Evolutionary conservation across 2,113 vertebrate genomes (phyloP), one percentile per base, ranked within the genome.

Genomic region (Neoarius graeffei): DNA sequence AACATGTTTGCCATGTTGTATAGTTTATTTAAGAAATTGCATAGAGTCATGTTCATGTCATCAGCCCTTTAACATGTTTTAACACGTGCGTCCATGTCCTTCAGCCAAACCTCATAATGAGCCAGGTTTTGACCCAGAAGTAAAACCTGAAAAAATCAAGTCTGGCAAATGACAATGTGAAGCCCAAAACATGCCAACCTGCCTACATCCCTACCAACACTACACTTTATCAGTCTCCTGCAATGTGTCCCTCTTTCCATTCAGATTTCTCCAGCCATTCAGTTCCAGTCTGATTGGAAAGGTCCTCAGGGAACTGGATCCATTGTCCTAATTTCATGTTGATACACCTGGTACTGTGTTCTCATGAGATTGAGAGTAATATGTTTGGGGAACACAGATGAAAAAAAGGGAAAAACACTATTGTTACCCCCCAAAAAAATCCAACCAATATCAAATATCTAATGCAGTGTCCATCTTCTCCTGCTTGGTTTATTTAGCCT

Each of bases 301-400:
- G 84, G 71, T 81, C 89, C 56, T 20, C 14, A 5, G 83, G 76
- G 89, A 81, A 11, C 17, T 54, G 48, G 11, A 81, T 62, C 48
- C 64, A 71, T 66, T 86, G 85, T 86, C 85, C 56, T 86, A 81
- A 74, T 64, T 74, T 48, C 30, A 42, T 88, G 87, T 80, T 73
- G 84, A 50, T 90, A 86, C 64, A 86, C 81, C 64, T 73, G 73
- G 80, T 86, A 52, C n/a, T 54, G 64, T 88, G 81, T 88, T 86
- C 30, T 62, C 81, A 83, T 50, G 57, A 87, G 19, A 87, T 54
- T 71, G 25, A 59, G 66, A 79, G 64, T 35, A 86, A 73, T 52
- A 42, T 35, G 50, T 85, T 69, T 73, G 62, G 85, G 73, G 15
- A 79, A 67, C 25, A 57, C 48, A 82, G n/a, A 52, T 13, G 27